phyloP scores from a whole-genome alignment of 1,140 invertebrate species.

The Diorhabda carinulata region DNA sequence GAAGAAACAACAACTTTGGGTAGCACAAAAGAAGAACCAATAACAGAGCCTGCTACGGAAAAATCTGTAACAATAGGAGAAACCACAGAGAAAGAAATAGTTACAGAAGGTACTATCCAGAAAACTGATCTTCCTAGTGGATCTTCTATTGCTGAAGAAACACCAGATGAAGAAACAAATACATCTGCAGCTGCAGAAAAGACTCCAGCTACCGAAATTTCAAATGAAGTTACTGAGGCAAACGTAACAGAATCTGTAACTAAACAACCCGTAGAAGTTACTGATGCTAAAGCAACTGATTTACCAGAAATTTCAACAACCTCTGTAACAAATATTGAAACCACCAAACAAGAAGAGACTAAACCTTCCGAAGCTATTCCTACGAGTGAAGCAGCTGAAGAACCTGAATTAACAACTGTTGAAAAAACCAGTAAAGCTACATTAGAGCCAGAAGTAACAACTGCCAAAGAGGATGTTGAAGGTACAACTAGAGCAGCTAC shows the following conservation, averaged over 20 bases:
- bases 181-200: no score
- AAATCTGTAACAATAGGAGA: constrained; percentile 10
- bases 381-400: no score
- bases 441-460: not conserved
- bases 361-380: constrained; percentile 20
- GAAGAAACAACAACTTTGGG: not conserved
- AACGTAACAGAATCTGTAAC: not conserved
- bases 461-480: constrained; percentile 5
- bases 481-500: constrained; percentile 11
- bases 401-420: constrained; percentile 16
- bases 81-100: constrained; percentile 21
- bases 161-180: no score
- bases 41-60: not conserved
- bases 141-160: no score
- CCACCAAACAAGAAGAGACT: constrained; percentile 17
- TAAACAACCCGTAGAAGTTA: not conserved
- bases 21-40: not conserved
- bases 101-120: constrained; percentile 29
- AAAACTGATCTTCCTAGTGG: not conserved
- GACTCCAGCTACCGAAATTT: no score
- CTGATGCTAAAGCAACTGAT: constrained; percentile 26
- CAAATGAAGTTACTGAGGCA: not conserved
- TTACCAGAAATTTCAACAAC: constrained; percentile 12
- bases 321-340: not conserved
- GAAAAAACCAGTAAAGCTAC: constrained; percentile 8